phyloP scores from a whole-genome alignment of 35 echinoderm and acorn worm species.

The Holothuria glaberrima region DNA sequence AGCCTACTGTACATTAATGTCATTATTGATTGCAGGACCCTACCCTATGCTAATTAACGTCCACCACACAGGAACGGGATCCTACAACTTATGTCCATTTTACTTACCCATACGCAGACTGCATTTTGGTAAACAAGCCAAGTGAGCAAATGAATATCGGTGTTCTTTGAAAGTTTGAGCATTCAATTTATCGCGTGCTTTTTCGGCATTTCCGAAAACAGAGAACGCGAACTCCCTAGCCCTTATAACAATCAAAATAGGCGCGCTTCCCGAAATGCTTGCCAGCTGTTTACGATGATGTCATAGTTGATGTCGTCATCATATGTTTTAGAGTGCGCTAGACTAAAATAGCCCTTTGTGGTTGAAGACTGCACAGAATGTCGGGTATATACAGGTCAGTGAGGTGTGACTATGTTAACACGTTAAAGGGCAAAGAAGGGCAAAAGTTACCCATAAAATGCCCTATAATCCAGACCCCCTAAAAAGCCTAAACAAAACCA shows the following conservation, averaged over 20 bases:
- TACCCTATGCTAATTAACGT: neutral
- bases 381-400: no score
- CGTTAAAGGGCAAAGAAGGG: no score
- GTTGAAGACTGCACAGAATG: no score
- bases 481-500: no score
- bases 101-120: slow-evolving; percentile 21
- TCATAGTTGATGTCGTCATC: neutral
- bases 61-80: no score
- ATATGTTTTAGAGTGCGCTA: no score
- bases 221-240: neutral
- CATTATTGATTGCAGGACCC: neutral
- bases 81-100: neutral
- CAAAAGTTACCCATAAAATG: no score
- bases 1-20: no score
- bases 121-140: neutral
- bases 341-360: no score
- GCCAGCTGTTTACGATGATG: neutral
- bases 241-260: slow-evolving; percentile 33
- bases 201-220: slow-evolving; percentile 29
- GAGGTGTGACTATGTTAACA: no score
- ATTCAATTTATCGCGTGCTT: neutral
- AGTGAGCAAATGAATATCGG: neutral
- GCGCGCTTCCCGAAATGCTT: slow-evolving; percentile 12
- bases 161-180: neutral
- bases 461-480: no score